phyloP scores from a whole-genome alignment of 2,888 invertebrate species.

The Trissolcus japonicus region DNA sequence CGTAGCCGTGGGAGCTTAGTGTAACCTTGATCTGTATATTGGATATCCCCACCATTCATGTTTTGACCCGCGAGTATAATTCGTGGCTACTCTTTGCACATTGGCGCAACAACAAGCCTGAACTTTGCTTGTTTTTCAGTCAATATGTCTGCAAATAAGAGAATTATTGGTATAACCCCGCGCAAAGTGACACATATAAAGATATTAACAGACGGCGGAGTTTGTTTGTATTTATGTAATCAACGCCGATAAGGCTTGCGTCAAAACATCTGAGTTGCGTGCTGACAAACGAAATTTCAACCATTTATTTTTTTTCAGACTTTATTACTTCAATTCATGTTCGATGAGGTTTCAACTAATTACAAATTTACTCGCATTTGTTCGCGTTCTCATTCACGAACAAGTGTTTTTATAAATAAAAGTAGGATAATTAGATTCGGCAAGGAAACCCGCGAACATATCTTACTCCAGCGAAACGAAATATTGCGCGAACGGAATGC shows the following conservation, averaged over 20 bases:
- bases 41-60: slow-evolving; percentile 51
- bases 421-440: slow-evolving; percentile 49
- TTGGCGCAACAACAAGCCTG: neutral
- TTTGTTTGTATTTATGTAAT: slow-evolving; percentile 30
- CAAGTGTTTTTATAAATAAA: slow-evolving; percentile 38
- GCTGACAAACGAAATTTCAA: slow-evolving; percentile 3
- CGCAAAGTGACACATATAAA: slow-evolving; percentile 18
- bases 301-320: slow-evolving; percentile 4
- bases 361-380: slow-evolving; percentile 18
- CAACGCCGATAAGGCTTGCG: slow-evolving; percentile 16
- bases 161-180: slow-evolving; percentile 15
- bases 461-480: slow-evolving; percentile 24
- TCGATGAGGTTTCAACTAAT: too few species aligned
- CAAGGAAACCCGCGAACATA: slow-evolving; percentile 33
- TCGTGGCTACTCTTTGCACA: slow-evolving; percentile 35
- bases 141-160: slow-evolving; percentile 28
- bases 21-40: slow-evolving; percentile 73
- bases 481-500: slow-evolving; percentile 37
- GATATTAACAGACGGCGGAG: slow-evolving; percentile 17
- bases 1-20: slow-evolving; percentile 42
- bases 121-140: slow-evolving; percentile 27
- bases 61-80: slow-evolving; percentile 44
- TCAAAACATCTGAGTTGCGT: slow-evolving; percentile 17
- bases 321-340: slow-evolving; percentile 1
- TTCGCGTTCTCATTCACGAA: slow-evolving; percentile 37